Evolutionary conservation across 2,797 vertebrate species (phyloP), one percentile per base, ranked within the genome.

Genomic region (Coluber constrictor): DNA sequence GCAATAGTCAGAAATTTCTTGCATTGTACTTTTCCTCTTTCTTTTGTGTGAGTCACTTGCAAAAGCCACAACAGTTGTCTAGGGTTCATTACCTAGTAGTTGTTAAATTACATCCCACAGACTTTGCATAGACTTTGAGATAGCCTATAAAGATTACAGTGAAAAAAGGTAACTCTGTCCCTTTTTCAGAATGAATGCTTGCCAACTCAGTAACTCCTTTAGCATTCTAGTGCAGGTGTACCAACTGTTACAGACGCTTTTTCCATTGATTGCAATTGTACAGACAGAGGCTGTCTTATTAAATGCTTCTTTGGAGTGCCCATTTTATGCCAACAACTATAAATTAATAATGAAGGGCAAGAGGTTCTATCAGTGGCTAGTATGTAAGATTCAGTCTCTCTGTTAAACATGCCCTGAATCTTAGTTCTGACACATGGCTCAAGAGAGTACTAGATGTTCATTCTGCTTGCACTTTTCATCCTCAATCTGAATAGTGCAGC

Each of bases 71-170:
- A 87, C 94, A 60, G 8, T 93, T 61, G 90, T 12, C 3, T 18
- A 59, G 79, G 79, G 51, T 93, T 93, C 86, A 15, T 66, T 56
- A 66, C 63, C 86, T 6, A 86, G 29, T 55, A 9, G 47, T 60
- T 66, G n/a, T 56, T 66, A 87, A 92, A 18, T 88, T 15, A 4
- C 3, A 74, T 54, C 0, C 56, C 3, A 8, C 1, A 0, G 66
- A 79, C 0, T 12, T 0, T 55, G 60, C 5, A 57, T 47, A 11
- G 13, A 57, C 15, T 59, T 37, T 57, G 37, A 47, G 12, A 27
- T 27, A 32, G 23, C 43, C 54, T 55, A 25, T 25, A 43, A 55
- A 51, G 11, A 55, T 47, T 15, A 51, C 27, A 86, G 15, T 57
- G 18, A 47, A 83, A 59, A 47, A 47, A 83, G 37, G 47, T 83